Conservation (phyloP, 2,113 vertebrate genomes). For the Brachypodius melanocephalos region DNA sequence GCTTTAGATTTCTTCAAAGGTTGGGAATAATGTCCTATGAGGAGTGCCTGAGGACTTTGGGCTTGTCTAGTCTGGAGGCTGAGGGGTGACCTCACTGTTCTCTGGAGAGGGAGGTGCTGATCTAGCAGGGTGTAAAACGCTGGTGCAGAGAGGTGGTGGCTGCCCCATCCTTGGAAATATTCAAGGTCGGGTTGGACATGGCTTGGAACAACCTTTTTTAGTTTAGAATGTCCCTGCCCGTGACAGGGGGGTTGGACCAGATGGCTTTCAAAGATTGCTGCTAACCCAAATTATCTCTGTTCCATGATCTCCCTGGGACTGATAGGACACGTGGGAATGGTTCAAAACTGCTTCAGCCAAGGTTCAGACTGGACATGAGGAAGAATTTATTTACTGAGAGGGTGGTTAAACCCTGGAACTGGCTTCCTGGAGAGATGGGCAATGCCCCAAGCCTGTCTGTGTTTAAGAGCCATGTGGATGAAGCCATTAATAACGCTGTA, state of each 20-base stretch:
- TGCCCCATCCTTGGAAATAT: not conserved
- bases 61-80: not conserved
- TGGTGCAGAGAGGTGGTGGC: not conserved
- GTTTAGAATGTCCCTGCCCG: not conserved
- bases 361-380: not conserved
- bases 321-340: fast-evolving
- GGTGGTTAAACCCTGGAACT: not conserved
- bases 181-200: too few relatives aligned
- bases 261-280: not conserved
- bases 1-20: not conserved
- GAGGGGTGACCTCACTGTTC: not conserved
- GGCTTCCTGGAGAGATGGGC: not conserved
- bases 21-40: not conserved
- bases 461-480: not conserved
- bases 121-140: not conserved
- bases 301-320: not conserved
- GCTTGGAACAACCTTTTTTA: not conserved
- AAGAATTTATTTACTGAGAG: not conserved
- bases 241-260: not conserved
- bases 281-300: not conserved
- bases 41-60: not conserved
- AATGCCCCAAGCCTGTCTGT: not conserved
- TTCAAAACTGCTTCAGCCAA: not conserved
- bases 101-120: not conserved
- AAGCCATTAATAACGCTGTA: not conserved